Percentiles rank a stretch among this genome's conserved stretches.
Conservation (phyloP, 2,888 invertebrate species). For the Papilio demoleus region DNA sequence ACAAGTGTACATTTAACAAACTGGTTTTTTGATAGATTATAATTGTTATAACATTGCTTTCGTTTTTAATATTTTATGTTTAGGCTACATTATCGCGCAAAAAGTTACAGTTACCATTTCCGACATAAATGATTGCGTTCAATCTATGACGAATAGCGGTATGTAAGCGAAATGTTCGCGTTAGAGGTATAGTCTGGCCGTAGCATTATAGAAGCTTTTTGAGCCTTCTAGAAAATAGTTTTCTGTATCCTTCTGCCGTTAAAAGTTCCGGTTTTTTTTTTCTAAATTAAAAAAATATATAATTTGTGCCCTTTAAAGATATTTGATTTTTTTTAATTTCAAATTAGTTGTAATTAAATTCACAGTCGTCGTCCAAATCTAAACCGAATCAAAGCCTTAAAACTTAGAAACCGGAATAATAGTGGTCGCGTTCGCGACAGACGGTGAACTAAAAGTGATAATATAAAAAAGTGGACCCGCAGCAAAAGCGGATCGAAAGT, state of each 20-base stretch:
- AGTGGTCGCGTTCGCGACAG: conserved; percentile 1
- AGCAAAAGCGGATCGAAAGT: conserved; percentile 31
- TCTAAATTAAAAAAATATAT: too few species aligned
- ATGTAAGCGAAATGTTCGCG: too few species aligned
- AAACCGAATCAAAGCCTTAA: not conserved
- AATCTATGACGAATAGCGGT: too few species aligned
- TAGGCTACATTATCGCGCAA: too few species aligned
- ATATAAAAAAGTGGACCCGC: conserved; percentile 22
- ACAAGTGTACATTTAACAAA: conserved; percentile 12
- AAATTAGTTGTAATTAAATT: not conserved
- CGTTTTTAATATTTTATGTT: conserved; percentile 8
- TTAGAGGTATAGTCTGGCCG: too few species aligned
- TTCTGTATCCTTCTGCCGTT: too few species aligned
- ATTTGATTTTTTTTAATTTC: not conserved
- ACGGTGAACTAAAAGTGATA: conserved; percentile 16
- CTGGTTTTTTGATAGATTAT: conserved; percentile 9
- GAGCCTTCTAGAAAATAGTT: too few species aligned
- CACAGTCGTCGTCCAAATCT: not conserved
- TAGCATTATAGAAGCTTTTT: too few species aligned
- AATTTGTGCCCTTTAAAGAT: too few species aligned
- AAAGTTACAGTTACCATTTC: too few species aligned
- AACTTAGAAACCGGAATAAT: conserved; percentile 10
- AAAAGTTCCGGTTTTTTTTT: too few species aligned
- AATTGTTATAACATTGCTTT: conserved; percentile 21
- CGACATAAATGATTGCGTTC: too few species aligned